These are phyloP conservation scores for Drosophila cracens DNA, from an alignment of 2,888 invertebrate genomes.

Conservation along the genomic window DNA sequence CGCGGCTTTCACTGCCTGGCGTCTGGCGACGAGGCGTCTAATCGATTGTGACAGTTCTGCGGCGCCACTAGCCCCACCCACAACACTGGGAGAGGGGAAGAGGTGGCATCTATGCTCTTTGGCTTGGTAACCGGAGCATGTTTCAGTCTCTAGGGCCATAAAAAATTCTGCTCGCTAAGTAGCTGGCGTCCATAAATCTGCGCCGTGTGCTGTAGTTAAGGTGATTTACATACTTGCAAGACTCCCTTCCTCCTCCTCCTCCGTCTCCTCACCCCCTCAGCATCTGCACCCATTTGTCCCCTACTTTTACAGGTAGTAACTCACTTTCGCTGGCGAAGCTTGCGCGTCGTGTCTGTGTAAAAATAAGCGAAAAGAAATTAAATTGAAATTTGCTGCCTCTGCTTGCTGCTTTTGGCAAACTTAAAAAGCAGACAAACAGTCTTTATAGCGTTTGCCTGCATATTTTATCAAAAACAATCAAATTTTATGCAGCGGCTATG, in stretches of 20 bases:
- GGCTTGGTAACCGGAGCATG: constrained; percentile 54
- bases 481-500: constrained; percentile 47
- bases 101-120: constrained; percentile 25
- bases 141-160: constrained; percentile 45
- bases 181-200: constrained; percentile 72
- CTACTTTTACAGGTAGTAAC: constrained; percentile 37
- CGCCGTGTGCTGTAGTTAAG: constrained; percentile 65
- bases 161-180: constrained; percentile 72
- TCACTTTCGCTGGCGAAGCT: constrained; percentile 51
- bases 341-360: constrained; percentile 21
- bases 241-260: constrained; percentile 7
- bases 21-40: constrained; percentile 5
- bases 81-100: neutral
- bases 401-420: constrained; percentile 39
- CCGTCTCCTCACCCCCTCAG: neutral
- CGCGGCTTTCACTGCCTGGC: constrained; percentile 42
- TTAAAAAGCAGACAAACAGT: constrained; percentile 46
- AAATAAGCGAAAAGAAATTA: constrained; percentile 46
- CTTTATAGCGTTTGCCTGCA: constrained; percentile 62
- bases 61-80: constrained; percentile 40
- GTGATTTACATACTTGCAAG: constrained; percentile 71
- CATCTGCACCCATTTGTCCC: constrained; percentile 7
- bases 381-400: constrained; percentile 63
- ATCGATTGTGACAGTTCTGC: constrained; percentile 50
- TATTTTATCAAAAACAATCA: constrained; percentile 71